Base-by-base conservation (phyloP, 2,113 vertebrate species). In the Anolis carolinensis region DNA sequence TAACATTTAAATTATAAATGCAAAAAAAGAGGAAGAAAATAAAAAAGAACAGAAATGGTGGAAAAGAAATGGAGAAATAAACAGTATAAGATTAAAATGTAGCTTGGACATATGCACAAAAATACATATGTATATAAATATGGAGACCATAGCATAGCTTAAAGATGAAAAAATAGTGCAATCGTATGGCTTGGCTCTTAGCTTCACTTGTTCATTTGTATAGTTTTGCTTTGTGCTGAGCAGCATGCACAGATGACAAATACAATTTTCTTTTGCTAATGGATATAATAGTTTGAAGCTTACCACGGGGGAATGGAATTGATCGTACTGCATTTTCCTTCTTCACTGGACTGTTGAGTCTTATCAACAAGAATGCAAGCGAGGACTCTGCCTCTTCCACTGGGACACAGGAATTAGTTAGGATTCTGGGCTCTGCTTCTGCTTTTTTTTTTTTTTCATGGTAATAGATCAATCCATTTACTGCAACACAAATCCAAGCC, bases 111-210 rank as follows among this genome's bases (percentile, higher is more conserved):
- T 59, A 59, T 59, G 55, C 16, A 18, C 55, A 59, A 59, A 59
- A 59, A 59, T 59, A 59, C 55, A 59, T 18, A 59, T 59, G 18
- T 18, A 59, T 44, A 44, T 44, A 25, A 11, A 34, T 34, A 32
- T 52, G 8, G 36, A 44, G 39, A 16, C 4, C 0, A 9, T 52
- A 5, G 11, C 2, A 50, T 59, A 5, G 13, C 1, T 63, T 62
- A 4, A n/a, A 7, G 50, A 3, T 50, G 36, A 0, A 59, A 11
- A 59, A 59, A 8, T 44, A 0, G 11, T 30, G 2, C 4, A n/a
- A 32, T 0, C 0, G 18, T 0, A 0, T 2, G 2, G 9, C 30
- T 65, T 30, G 25, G 34, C 34, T 36, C 1, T 10, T 55, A 21
- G 32, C 65, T 79, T 79, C 44, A 59, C 71, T 75, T 71, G 25